Conservation (phyloP, 2,113 vertebrate species). For the Pedionomus torquatus region DNA sequence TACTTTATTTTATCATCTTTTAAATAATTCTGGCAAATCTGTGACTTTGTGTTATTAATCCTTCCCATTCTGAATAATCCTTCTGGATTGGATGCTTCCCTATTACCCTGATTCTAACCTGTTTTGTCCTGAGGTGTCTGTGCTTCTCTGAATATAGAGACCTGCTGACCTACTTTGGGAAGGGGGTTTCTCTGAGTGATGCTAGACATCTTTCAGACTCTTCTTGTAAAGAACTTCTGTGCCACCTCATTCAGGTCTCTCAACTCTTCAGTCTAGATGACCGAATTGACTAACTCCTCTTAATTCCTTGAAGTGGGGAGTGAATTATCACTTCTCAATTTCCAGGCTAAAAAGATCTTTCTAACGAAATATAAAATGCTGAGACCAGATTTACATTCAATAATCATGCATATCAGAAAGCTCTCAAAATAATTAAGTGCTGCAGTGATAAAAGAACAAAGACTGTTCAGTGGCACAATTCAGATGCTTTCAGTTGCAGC, state of each 20-base stretch:
- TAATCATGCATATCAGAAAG: background rate
- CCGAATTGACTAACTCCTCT: background rate
- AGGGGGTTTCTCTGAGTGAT: background rate
- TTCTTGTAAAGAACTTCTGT: background rate
- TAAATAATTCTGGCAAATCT: background rate
- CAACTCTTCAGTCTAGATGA: background rate
- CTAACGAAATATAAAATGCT: background rate
- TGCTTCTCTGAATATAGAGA: background rate
- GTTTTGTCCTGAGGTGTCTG: background rate
- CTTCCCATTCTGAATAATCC: background rate
- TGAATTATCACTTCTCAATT: background rate
- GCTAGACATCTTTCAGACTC: background rate
- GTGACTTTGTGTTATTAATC: background rate
- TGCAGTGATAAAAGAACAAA: conserved; percentile 5
- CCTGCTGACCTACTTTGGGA: background rate
- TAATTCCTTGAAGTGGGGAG: background rate
- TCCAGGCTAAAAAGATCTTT: conserved; percentile 2
- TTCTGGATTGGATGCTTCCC: background rate
- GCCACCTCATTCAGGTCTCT: background rate
- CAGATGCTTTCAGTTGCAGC: background rate
- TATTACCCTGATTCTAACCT: background rate
- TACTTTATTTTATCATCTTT: background rate
- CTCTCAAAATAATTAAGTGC: conserved; percentile 32
- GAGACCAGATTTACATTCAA: background rate
- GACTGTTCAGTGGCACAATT: background rate